A percentile compares a stretch with the other conserved stretches of the same genome.
These are phyloP conservation scores for Papilio helenus DNA, from an alignment of 1,140 invertebrate genomes.

Conservation along the genomic window DNA sequence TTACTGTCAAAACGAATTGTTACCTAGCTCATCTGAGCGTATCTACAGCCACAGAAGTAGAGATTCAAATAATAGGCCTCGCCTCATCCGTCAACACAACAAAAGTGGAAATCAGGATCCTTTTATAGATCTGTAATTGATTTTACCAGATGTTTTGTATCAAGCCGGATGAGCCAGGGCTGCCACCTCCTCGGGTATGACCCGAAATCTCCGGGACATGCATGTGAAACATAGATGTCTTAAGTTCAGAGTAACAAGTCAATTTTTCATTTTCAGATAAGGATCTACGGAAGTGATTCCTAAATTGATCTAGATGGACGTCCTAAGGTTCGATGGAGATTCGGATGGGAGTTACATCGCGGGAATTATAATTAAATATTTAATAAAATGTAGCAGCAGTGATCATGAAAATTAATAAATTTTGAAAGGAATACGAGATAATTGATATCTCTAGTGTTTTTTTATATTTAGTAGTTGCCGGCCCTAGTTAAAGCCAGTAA, in stretches of 20 bases:
- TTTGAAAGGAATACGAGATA: not conserved
- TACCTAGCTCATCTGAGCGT: too few species aligned
- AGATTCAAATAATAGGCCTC: not conserved
- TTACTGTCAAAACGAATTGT: too few species aligned
- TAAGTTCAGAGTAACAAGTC: not conserved
- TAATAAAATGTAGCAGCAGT: too few species aligned
- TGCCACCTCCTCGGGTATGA: not conserved
- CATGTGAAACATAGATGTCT: not conserved
- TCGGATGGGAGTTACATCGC: too few species aligned
- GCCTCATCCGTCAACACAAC: not conserved
- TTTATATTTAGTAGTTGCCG: not conserved
- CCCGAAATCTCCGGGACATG: not conserved
- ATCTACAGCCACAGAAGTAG: not conserved
- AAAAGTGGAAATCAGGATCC: not conserved
- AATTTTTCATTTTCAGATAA: not conserved
- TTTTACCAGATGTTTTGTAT: conserved; percentile 18
- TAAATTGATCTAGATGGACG: too few species aligned
- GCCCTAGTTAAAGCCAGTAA: not conserved
- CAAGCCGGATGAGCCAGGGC: not conserved
- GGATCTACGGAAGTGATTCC: too few species aligned
- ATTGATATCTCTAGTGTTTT: not conserved
- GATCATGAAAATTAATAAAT: too few species aligned
- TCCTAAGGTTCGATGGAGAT: too few species aligned
- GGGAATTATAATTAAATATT: too few species aligned
- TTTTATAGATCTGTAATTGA: conserved; percentile 19